Evolutionary conservation across 1,140 invertebrate species (phyloP), one percentile per base, ranked within the genome.

Genomic region (Coboldia fuscipes): DNA sequence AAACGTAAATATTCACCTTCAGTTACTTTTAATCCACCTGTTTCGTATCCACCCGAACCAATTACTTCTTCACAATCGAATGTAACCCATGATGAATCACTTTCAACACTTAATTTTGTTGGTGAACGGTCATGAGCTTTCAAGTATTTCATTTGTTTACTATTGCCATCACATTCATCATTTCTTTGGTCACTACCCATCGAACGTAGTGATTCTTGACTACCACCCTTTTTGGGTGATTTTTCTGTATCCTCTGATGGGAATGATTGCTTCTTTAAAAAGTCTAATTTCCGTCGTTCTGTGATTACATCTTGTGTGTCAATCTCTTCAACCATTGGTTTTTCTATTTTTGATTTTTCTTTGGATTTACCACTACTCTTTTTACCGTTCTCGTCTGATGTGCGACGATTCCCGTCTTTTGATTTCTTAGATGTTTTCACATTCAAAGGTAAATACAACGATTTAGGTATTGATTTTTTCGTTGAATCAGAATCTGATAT

Each of bases 61-160:
- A 65, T 61, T 39, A 58, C 62, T 41, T 70, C 68, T 41, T 72
- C 68, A 45, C 65, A 68, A 35, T 70, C 67, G 2, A 64, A 58
- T 3, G 67, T 68, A 30, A 67, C 58, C 60, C 66, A 69, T 3
- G 68, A 52, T 7, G 50, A 65, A 5, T 47, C 61, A 1, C 66
- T 68, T 45, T 71, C 69, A 50, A 70, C 66, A 40, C 67, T 70
- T 39, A 54, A 52, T 34, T 62, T 68, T 8, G n/a, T 6, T 15
- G 6, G 6, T n/a, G 14, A 9, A n/a, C n/a, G 6, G 8, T 6
- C 9, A 8, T 54, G 47, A 19, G 41, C 33, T 15, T 14, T 10
- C 12, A 21, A 6, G 3, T 8, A 10, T 19, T 8, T 6, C 6
- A 13, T 32, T 32, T 18, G 9, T 3, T n/a, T 44, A 5, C 46